phyloP scores from a whole-genome alignment of 2,888 invertebrate genomes.

The Meandrusa payeni region DNA sequence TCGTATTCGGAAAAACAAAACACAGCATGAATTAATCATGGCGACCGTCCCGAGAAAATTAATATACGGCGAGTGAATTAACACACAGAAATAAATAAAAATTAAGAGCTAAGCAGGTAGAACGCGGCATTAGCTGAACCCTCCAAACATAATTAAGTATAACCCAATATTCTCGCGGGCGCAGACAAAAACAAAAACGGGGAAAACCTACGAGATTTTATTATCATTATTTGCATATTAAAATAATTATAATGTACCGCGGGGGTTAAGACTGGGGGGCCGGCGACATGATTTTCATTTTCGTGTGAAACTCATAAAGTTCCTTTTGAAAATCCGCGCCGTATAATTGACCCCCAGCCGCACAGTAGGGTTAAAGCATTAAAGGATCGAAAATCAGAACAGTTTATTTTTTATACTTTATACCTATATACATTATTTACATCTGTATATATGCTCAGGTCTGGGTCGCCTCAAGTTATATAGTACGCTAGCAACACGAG shows the following conservation, averaged over 20 bases:
- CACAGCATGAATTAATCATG: conserved; percentile 19
- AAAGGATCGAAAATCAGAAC: conserved; percentile 16
- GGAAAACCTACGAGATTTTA: conserved; percentile 70
- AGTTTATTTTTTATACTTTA: conserved; percentile 8
- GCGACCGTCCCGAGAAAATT: conserved; percentile 21
- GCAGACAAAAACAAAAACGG: conserved; percentile 67
- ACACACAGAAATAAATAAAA: conserved; percentile 55
- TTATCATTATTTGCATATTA: conserved; percentile 80
- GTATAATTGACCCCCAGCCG: conserved; percentile 19
- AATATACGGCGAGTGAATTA: conserved; percentile 33
- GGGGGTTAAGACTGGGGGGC: conserved; percentile 41
- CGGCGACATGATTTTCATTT: conserved; percentile 31
- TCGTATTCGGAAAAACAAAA: conserved; percentile 21
- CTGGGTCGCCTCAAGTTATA: too few relatives aligned
- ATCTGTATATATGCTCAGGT: too few relatives aligned
- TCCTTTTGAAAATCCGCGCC: conserved; percentile 24
- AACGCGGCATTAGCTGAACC: conserved; percentile 31
- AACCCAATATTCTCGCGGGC: conserved; percentile 69
- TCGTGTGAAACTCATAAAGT: conserved; percentile 23
- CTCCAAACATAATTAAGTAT: conserved; percentile 67
- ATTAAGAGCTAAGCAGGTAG: conserved; percentile 60
- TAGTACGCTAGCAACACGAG: not conserved
- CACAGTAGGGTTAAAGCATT: conserved; percentile 20
- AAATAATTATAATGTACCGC: conserved; percentile 71
- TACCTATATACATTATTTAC: not conserved